A percentile compares a stretch with the other conserved stretches of the same genome.
phyloP scores from a whole-genome alignment of 2,888 invertebrate species.

The Bursaphelenchus okinawaensis region DNA sequence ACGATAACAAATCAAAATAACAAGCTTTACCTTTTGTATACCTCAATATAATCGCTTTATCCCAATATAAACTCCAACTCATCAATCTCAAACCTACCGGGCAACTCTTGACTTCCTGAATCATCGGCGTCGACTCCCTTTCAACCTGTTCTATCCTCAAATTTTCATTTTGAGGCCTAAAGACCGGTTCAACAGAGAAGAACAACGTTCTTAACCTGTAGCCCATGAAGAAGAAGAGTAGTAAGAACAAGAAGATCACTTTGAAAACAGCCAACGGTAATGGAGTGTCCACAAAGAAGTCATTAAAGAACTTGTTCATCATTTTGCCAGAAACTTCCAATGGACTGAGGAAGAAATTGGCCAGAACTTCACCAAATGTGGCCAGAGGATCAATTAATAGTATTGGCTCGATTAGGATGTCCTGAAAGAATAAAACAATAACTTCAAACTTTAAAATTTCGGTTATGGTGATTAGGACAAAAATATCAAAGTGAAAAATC shows the following conservation, averaged over 20 bases:
- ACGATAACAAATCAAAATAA: too few relatives aligned
- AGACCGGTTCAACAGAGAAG: slow-evolving; percentile 13
- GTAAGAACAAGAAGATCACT: slow-evolving; percentile 11
- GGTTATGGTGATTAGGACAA: neutral
- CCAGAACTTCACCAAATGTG: slow-evolving; percentile 29
- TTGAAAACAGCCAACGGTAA: slow-evolving; percentile 24
- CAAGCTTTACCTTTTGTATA: neutral
- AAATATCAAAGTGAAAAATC: neutral
- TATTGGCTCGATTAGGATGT: slow-evolving; percentile 28
- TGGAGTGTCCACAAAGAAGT: slow-evolving; percentile 32
- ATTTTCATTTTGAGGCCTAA: neutral
- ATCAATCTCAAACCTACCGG: neutral
- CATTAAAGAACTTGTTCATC: slow-evolving; percentile 31
- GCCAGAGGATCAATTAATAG: slow-evolving; percentile 27
- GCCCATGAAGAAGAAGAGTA: slow-evolving; percentile 21
- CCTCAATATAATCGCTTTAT: neutral
- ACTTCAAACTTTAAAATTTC: neutral
- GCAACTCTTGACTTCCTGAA: neutral
- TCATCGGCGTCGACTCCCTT: neutral
- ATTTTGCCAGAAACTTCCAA: slow-evolving; percentile 27
- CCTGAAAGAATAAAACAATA: slow-evolving; percentile 18
- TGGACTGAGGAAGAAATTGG: slow-evolving; percentile 30
- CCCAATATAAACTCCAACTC: too few relatives aligned
- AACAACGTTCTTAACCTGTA: slow-evolving; percentile 17
- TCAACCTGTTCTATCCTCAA: neutral